Percentiles rank a stretch among this genome's conserved stretches.
phyloP scores from a whole-genome alignment of 2,888 invertebrate species.

The Cephus pygmeus region DNA sequence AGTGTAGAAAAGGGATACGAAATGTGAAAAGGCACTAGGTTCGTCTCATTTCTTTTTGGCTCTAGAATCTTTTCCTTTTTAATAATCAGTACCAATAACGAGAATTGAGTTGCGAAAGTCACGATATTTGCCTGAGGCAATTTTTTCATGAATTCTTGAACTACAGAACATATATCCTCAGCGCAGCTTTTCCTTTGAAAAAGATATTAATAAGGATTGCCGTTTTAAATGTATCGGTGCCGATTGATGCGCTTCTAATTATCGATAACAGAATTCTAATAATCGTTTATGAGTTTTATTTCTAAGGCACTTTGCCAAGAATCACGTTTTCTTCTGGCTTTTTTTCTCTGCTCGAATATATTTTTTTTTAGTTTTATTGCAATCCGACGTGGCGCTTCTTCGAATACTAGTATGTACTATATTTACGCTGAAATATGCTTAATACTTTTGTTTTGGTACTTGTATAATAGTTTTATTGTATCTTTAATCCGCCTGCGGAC shows the following conservation, averaged over 20 bases:
- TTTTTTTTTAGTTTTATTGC: not conserved
- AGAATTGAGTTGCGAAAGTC: not conserved
- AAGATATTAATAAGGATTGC: not conserved
- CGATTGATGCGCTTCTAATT: not conserved
- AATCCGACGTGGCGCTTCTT: not conserved
- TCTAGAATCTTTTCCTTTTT: not conserved
- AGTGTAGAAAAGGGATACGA: conserved; percentile 4
- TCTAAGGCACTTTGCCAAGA: not conserved
- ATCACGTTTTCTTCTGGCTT: not conserved
- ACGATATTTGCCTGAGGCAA: not conserved
- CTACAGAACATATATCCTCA: not conserved
- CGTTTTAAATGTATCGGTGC: not conserved
- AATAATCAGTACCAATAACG: not conserved
- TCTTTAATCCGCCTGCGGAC: not conserved
- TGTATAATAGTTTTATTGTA: not conserved
- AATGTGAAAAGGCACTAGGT: conserved; percentile 1
- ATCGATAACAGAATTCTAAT: not conserved
- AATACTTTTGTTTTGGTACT: not conserved
- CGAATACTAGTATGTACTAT: not conserved
- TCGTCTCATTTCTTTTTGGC: not conserved
- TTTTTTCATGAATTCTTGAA: not conserved
- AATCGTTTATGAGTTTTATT: not conserved
- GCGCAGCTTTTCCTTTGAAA: not conserved
- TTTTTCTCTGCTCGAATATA: not conserved
- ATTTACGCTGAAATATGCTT: not conserved